These are phyloP conservation scores for Metopia argyrocephala DNA, from an alignment of 2,888 invertebrate species.

Conservation along the genomic window DNA sequence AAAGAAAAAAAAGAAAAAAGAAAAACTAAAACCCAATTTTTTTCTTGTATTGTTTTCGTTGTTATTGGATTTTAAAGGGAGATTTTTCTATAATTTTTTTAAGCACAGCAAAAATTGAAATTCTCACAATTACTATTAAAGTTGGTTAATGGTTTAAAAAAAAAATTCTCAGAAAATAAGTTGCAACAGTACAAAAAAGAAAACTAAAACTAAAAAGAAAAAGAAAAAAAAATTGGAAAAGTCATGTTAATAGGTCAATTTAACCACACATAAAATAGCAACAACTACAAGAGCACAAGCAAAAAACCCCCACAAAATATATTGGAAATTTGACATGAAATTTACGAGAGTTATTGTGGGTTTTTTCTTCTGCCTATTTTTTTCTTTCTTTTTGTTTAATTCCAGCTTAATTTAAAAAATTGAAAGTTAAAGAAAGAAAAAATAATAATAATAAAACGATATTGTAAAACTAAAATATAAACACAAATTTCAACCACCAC, in stretches of 20 bases:
- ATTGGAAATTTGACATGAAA: conserved; percentile 32
- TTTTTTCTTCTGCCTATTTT: not conserved
- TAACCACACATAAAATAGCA: conserved; percentile 35
- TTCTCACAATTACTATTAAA: conserved; percentile 51
- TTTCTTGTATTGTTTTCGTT: not conserved
- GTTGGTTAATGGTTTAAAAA: conserved; percentile 14
- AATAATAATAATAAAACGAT: no score
- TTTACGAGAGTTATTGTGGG: conserved; percentile 5
- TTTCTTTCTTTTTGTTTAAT: not conserved
- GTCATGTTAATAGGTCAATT: conserved; percentile 66
- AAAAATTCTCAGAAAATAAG: conserved; percentile 42
- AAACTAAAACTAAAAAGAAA: not conserved
- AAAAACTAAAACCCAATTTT: not conserved
- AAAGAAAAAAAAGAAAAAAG: conserved; percentile 1
- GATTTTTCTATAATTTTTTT: not conserved
- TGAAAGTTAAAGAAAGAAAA: conserved; percentile 50
- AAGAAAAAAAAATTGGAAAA: conserved; percentile 24
- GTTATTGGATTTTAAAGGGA: conserved; percentile 24
- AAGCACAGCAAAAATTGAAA: conserved; percentile 1
- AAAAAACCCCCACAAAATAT: conserved; percentile 34
- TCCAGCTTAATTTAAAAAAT: conserved; percentile 51
- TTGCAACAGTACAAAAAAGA: not conserved
- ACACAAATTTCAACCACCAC: conserved; percentile 5
- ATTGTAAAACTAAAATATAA: no score
- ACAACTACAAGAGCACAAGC: not conserved